Percentiles rank a stretch among this genome's conserved stretches.
phyloP scores from a whole-genome alignment of 2,797 vertebrate genomes.

The Tenualosa ilisha region DNA sequence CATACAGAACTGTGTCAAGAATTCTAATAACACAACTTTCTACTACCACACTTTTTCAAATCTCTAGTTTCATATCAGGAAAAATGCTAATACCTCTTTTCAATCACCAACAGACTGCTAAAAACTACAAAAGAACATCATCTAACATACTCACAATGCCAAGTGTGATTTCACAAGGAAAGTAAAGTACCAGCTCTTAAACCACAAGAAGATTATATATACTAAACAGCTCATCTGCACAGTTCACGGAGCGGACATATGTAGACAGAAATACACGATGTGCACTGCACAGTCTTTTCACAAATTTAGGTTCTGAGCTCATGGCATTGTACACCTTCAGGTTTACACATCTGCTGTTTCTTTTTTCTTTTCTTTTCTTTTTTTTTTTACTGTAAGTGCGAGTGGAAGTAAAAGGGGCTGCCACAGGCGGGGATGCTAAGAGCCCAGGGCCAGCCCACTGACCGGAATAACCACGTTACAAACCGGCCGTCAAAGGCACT shows the following conservation, averaged over 20 bases:
- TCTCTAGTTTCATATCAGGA: not conserved
- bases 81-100: not conserved
- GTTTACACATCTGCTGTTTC: not conserved
- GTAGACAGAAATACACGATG: not conserved
- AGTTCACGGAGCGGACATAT: not conserved
- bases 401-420: slow-evolving; percentile 43
- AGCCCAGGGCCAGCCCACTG: slow-evolving; percentile 43
- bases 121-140: too few relatives aligned
- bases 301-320: not conserved
- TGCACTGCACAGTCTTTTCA: not conserved
- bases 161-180: not conserved
- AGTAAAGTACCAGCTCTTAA: not conserved
- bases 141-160: not conserved
- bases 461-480: slow-evolving; percentile 69
- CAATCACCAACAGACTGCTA: not conserved
- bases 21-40: not conserved
- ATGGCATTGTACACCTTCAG: not conserved
- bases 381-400: not conserved
- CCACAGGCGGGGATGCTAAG: slow-evolving; percentile 35
- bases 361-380: not conserved
- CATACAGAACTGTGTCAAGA: not conserved
- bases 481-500: slow-evolving; percentile 61
- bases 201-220: slow-evolving; percentile 7
- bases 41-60: not conserved
- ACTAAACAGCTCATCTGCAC: not conserved